Evolutionary conservation across 2,888 invertebrate species (phyloP), one percentile per base, ranked within the genome.

Genomic region (Orchestes rusci): DNA sequence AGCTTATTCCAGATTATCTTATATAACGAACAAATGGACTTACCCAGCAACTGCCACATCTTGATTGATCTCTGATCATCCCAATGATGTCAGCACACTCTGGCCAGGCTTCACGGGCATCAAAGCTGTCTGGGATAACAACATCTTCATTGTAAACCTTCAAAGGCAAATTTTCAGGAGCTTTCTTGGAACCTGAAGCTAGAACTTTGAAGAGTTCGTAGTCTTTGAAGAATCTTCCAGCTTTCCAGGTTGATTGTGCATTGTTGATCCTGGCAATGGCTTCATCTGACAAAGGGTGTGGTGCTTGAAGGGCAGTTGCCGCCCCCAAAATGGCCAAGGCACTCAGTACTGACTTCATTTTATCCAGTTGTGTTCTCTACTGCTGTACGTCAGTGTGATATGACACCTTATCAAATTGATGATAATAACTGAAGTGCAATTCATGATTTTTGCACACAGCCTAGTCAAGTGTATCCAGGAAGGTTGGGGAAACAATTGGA

Each of bases 1-100:
- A n/a, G n/a, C n/a, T n/a, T n/a, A n/a, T n/a, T n/a, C n/a, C n/a
- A n/a, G n/a, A n/a, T n/a, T n/a, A n/a, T n/a, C 8, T 31, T 10
- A 31, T 2, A 18, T 34, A 1, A 2, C 34, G 2, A 34, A 3
- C 13, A 4, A 5, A 34, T n/a, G n/a, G n/a, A n/a, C 46, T 49
- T 47, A 74, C 74, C 89, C 89, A 90, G 68, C 92, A 92, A 18
- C 88, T 88, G 15, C 91, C 91, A 64, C 91, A 92, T n/a, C 82
- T 79, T 3, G 84, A 85, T n/a, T n/a, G n/a, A n/a, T n/a, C n/a
- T n/a, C n/a, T n/a, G n/a, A n/a, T n/a, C n/a, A n/a, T n/a, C n/a
- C n/a, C n/a, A n/a, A n/a, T n/a, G n/a, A n/a, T n/a, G n/a, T n/a
- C n/a, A n/a, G n/a, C n/a, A n/a, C n/a, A n/a, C n/a, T 84, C 63